These are phyloP conservation scores for Calcarius lapponicus DNA, from an alignment of 2,797 vertebrate species.

Conservation along the genomic window DNA sequence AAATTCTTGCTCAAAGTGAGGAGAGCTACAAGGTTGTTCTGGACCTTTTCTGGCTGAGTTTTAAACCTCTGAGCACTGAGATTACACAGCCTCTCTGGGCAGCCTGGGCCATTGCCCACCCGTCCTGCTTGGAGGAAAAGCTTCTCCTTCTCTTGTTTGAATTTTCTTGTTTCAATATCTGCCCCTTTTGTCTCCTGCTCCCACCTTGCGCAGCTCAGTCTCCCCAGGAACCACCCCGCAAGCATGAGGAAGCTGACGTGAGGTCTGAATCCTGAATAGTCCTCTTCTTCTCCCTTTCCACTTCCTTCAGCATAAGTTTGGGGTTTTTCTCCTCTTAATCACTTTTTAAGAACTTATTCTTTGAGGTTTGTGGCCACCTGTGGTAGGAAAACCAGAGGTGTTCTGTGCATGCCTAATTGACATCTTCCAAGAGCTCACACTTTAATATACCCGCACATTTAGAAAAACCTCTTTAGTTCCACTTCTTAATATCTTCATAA, in stretches of 20 bases:
- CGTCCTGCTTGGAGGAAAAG: neutral
- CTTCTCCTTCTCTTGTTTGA: neutral
- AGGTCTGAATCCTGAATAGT: neutral
- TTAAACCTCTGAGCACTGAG: neutral
- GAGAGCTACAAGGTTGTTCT: neutral
- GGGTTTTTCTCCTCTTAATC: neutral
- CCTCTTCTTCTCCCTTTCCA: neutral
- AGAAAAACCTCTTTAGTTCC: neutral
- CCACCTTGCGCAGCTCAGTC: neutral
- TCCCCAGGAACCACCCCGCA: rapidly evolving
- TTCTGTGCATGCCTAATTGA: neutral
- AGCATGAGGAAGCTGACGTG: neutral
- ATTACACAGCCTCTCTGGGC: neutral
- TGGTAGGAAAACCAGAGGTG: neutral
- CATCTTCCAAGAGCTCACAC: neutral
- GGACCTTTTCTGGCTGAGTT: neutral
- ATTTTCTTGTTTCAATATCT: neutral
- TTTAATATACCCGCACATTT: neutral
- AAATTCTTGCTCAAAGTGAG: neutral
- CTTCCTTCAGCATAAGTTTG: neutral
- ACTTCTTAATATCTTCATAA: neutral
- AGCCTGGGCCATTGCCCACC: neutral
- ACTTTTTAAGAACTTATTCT: neutral
- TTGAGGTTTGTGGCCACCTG: neutral
- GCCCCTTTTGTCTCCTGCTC: neutral